A percentile compares a stretch with the other conserved stretches of the same genome.
Evolutionary conservation across 2,113 vertebrate species (phyloP).

Genomic region (Callorhinus ursinus): DNA sequence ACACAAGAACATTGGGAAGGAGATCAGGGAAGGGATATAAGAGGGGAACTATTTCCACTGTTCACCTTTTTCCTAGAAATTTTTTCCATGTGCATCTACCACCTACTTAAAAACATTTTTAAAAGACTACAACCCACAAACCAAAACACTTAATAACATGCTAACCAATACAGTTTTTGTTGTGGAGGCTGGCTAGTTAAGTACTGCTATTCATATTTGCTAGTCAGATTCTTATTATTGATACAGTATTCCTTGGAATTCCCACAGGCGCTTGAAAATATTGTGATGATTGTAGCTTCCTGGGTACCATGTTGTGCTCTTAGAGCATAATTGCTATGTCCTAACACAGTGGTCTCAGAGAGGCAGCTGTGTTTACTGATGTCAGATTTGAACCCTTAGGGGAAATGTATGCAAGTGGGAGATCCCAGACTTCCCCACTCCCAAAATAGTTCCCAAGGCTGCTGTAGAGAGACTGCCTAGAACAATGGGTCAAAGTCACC

Average conservation of each 20-base stretch:
- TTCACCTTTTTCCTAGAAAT: neutral
- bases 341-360: neutral
- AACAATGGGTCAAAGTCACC: neutral
- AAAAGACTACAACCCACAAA: neutral
- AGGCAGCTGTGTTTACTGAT: neutral
- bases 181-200: neutral
- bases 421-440: neutral
- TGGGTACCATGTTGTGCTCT: neutral
- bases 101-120: slow-evolving; percentile 18
- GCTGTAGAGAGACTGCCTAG: neutral
- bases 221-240: neutral
- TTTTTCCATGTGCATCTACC: neutral
- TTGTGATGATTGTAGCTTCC: neutral
- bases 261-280: slow-evolving; percentile 32
- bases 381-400: neutral
- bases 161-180: neutral
- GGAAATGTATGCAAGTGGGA: neutral
- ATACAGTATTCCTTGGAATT: slow-evolving; percentile 30
- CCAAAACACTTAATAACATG: neutral
- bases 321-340: neutral
- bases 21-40: neutral
- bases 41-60: neutral
- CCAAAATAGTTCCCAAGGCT: neutral
- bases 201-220: neutral
- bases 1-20: neutral